Base-by-base conservation (phyloP, 2,113 vertebrate genomes). In the Rhynchomys soricoides region DNA sequence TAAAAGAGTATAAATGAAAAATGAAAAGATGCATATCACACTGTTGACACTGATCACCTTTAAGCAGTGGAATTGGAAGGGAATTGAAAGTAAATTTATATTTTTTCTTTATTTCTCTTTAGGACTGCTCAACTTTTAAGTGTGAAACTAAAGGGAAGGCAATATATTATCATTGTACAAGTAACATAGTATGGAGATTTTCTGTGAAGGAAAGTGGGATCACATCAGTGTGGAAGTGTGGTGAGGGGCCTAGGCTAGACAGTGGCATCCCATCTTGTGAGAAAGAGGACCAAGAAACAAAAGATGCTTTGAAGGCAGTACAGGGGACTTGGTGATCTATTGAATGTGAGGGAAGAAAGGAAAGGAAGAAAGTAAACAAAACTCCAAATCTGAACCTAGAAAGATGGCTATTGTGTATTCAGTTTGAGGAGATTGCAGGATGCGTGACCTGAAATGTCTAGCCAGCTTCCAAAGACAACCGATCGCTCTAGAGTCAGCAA, bases 61-160 rank as follows among this genome's bases (percentile, higher is more conserved):
- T 74, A 88, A 86, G 71, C 43, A 91, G 3, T 77, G 4, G 17
- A 74, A 66, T 45, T 96, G 17, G 34, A 89, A 34, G 22, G 21
- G 3, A 93, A 48, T 26, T 70, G 10, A 89, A 11, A 82, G 24
- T 40, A 91, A 86, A 82, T 93, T 91, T 74, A 81, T 55, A 29
- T 85, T 19, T 95, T 95, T 93, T 88, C 43, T 22, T 71, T 64
- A 26, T 26, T 48, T 8, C 31, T 70, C 79, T 88, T 19, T 83
- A 55, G 62, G 43, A 93, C 57, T 81, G 64, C 37, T 89, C 64
- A 89, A 55, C 48, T 79, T 89, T 34, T 89, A 74, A 71, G 91
- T 91, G 88, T 91, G 55, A 91, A 75, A 87, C 88, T 19, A 70
- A 89, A 83, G 31, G 48, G 45, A 78, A 88, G 43, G 12, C 19